Conservation (phyloP, 1,140 invertebrate genomes). For the Nymphalis io region DNA sequence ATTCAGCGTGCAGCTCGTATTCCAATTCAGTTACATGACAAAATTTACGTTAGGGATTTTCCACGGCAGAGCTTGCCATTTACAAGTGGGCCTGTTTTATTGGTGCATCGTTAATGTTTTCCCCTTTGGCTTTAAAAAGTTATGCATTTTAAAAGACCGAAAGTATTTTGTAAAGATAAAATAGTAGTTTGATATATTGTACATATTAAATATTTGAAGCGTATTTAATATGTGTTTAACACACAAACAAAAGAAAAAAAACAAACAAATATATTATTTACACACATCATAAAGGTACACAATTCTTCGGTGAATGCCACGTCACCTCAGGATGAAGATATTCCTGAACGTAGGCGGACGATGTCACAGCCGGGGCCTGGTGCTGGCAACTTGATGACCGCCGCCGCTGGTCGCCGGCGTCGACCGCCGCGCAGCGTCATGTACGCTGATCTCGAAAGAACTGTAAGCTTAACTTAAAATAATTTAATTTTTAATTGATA, state of each 20-base stretch:
- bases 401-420: constrained; percentile 54
- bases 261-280: too few species aligned
- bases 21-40: constrained; percentile 32
- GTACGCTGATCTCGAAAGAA: constrained; percentile 58
- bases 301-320: constrained; percentile 18
- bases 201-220: too few species aligned
- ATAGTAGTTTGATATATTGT: background rate
- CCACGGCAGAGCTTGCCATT: constrained; percentile 30
- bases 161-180: background rate
- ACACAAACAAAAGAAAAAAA: too few species aligned
- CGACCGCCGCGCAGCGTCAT: constrained; percentile 55
- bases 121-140: constrained; percentile 5
- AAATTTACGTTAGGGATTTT: constrained; percentile 38
- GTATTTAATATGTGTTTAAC: too few species aligned
- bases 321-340: constrained; percentile 35
- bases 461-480: constrained; percentile 44
- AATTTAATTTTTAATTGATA: background rate
- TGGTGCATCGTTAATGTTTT: constrained; percentile 23
- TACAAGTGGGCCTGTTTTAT: constrained; percentile 33
- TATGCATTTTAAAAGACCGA: background rate
- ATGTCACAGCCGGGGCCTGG: constrained; percentile 68
- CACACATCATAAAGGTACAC: constrained; percentile 15
- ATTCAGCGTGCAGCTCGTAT: constrained; percentile 30
- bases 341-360: constrained; percentile 48
- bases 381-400: constrained; percentile 56